Conservation (phyloP, 2,797 vertebrate genomes). For the Momotus momota region DNA sequence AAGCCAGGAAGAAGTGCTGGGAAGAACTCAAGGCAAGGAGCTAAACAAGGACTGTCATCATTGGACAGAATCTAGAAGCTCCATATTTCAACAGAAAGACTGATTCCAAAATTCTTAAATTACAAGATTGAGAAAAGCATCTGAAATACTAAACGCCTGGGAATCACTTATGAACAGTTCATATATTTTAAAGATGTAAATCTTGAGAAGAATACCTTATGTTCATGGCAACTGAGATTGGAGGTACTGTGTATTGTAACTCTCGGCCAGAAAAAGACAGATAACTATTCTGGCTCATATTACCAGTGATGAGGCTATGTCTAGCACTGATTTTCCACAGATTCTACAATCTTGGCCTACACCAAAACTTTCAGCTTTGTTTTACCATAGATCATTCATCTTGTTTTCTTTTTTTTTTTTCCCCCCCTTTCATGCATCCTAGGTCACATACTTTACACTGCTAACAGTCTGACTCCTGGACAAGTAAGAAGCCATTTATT, state of each 20-base stretch:
- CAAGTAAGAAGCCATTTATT: slow-evolving; percentile 75
- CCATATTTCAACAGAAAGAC: slow-evolving; percentile 53
- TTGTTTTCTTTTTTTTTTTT: slow-evolving; percentile 65
- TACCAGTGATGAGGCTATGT: slow-evolving; percentile 84
- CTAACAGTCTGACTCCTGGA: slow-evolving; percentile 75
- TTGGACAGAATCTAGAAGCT: slow-evolving; percentile 40
- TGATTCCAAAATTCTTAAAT: slow-evolving; percentile 62
- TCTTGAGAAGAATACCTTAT: slow-evolving; percentile 79
- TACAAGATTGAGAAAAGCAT: slow-evolving; percentile 63
- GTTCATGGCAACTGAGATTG: slow-evolving; percentile 70
- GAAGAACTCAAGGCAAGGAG: slow-evolving; percentile 16
- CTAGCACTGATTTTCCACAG: slow-evolving; percentile 85
- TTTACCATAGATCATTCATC: slow-evolving; percentile 80
- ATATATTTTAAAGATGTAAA: slow-evolving; percentile 81
- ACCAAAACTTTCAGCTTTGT: slow-evolving; percentile 76
- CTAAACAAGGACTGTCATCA: slow-evolving; percentile 35
- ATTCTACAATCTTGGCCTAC: slow-evolving; percentile 80
- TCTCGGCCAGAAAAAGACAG: slow-evolving; percentile 80
- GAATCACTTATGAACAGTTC: slow-evolving; percentile 77
- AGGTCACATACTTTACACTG: slow-evolving; percentile 77
- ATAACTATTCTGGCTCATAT: slow-evolving; percentile 86
- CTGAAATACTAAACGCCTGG: slow-evolving; percentile 66
- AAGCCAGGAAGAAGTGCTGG: neutral
- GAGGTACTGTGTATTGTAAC: slow-evolving; percentile 78
- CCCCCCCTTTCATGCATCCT: slow-evolving; percentile 62